Evolutionary conservation across 2,888 invertebrate genomes (phyloP), one percentile per base, ranked within the genome.

Genomic region (Pheosia gnoma): DNA sequence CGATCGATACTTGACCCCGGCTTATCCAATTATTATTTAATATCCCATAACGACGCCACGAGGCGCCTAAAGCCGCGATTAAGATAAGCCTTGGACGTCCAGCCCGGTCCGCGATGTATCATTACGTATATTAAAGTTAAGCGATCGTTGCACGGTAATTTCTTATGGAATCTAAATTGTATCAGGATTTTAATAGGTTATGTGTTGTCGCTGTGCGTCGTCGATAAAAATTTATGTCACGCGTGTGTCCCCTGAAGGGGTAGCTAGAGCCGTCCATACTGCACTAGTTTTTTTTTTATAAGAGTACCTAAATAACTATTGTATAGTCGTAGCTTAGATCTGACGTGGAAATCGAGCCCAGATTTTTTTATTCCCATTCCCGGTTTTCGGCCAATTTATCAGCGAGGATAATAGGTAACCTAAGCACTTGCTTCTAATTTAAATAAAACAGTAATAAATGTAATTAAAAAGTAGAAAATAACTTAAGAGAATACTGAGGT

Each of bases 11-110:
- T 88, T 90, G 89, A 88, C 89, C 88, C 80, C 75, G 84, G 84
- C 78, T 88, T 88, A 91, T 90, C 90, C 91, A 90, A 91, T 91
- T 91, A 91, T 87, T 89, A 87, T 87, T 88, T 88, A 89, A 90
- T 89, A 87, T 25, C 84, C 88, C 86, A 85, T 85, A 86, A 87
- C 80, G 79, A 81, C 81, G 82, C 71, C 67, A 79, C 77, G 78
- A 84, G 86, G 88, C 82, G 90, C 86, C 85, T 85, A 88, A 85
- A 89, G 87, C 86, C 77, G 61, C 87, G 92, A 91, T 93, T 91
- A 89, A 88, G 90, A 90, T 91, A 90, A 89, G 85, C 81, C 81
- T 66, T 66, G 65, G 60, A 70, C 67, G 66, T 61, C 70, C 65
- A 66, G 63, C 67, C 69, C 59, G 86, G 89, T 87, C 89, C 85